Percentiles rank a stretch among this genome's conserved stretches.
Evolutionary conservation across 2,797 vertebrate species (phyloP).

Genomic region (Euthynnus affinis): DNA sequence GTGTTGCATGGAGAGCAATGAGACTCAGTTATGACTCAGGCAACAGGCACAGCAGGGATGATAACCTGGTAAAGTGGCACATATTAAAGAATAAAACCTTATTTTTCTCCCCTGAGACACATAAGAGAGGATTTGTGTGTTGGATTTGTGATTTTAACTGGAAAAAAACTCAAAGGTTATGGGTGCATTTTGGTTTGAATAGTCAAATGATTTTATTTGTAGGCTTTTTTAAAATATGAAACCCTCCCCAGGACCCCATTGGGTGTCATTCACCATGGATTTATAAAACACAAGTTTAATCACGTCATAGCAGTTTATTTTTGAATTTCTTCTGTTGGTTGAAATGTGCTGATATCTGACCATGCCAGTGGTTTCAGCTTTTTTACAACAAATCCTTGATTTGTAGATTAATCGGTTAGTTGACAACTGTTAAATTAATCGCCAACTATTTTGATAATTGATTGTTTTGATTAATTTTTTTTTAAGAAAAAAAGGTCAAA

Average conservation of each 20-base stretch:
- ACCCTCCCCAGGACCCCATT: background rate
- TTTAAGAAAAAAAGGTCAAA: no score
- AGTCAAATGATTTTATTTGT: background rate
- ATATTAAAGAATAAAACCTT: background rate
- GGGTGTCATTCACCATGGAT: background rate
- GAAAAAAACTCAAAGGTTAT: background rate
- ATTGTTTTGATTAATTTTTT: background rate
- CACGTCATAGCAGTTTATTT: background rate
- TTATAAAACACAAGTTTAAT: background rate
- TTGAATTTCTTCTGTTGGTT: background rate
- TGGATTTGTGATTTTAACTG: background rate
- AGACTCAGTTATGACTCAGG: background rate
- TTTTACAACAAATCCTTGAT: background rate
- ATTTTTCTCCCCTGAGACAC: background rate
- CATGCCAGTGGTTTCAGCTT: background rate
- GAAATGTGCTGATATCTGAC: background rate
- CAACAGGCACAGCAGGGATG: constrained; percentile 6
- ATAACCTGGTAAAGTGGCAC: background rate
- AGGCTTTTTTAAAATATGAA: background rate
- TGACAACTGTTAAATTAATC: no score
- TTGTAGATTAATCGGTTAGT: no score
- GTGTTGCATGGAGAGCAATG: constrained; percentile 38
- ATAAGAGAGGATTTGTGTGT: no score
- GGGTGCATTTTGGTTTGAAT: background rate
- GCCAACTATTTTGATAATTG: background rate